A percentile compares a stretch with the other conserved stretches of the same genome.
Evolutionary conservation across 2,113 vertebrate genomes (phyloP).

Genomic region (Brachyhypopomus gauderio): DNA sequence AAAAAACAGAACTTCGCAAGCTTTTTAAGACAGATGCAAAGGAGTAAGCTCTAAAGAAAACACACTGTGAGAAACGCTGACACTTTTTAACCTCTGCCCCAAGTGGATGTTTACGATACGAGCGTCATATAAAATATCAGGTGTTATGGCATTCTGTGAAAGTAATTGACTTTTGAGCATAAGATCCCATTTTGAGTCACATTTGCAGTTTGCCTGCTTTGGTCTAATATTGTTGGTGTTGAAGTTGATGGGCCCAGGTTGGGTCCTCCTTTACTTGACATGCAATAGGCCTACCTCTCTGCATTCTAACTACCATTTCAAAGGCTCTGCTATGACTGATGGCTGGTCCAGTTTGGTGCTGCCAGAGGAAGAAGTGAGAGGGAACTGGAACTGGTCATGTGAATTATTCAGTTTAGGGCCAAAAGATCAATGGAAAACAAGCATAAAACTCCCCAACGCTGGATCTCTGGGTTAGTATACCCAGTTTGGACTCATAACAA

Average conservation of each 20-base stretch:
- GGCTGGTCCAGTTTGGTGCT: conserved; percentile 16
- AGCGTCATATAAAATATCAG: background rate
- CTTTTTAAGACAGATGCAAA: background rate
- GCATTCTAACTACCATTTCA: conserved; percentile 9
- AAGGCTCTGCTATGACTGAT: conserved; percentile 25
- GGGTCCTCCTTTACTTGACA: background rate
- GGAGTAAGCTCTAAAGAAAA: background rate
- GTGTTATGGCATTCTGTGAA: background rate
- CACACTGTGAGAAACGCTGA: background rate
- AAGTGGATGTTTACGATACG: background rate
- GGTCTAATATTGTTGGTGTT: background rate
- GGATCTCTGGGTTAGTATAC: too few relatives aligned
- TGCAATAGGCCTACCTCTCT: background rate
- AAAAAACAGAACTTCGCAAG: background rate
- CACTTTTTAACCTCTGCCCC: background rate
- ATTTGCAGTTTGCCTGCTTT: background rate
- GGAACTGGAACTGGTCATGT: conserved; percentile 63
- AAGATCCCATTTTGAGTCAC: background rate
- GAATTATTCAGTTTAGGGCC: conserved; percentile 68
- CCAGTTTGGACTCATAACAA: too few relatives aligned
- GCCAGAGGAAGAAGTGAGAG: conserved; percentile 34
- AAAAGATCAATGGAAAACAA: conserved; percentile 49
- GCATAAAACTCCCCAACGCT: conserved; percentile 5
- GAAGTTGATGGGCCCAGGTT: background rate
- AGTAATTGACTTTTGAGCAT: background rate